Conservation (phyloP, 2,113 vertebrate genomes). For the Bambusicola thoracicus region DNA sequence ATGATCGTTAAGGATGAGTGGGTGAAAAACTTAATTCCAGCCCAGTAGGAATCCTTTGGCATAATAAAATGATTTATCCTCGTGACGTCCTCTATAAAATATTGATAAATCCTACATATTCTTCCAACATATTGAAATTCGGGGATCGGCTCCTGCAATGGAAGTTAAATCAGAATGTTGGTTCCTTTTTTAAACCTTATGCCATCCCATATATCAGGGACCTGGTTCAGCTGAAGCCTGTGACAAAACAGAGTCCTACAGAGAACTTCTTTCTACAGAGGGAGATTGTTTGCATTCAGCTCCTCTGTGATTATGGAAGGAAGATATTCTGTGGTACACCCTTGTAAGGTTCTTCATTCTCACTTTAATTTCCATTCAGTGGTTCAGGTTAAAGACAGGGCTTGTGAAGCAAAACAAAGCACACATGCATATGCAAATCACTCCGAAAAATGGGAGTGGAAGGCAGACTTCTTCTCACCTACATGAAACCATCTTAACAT, state of each 20-base stretch:
- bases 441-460: background rate
- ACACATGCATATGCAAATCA: background rate
- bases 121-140: background rate
- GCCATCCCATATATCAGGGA: background rate
- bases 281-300: fast-evolving
- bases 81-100: background rate
- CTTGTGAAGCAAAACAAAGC: background rate
- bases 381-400: background rate
- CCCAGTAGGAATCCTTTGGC: background rate
- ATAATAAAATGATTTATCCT: background rate
- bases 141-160: fast-evolving
- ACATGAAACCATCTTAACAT: background rate
- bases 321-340: background rate
- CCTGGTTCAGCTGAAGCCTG: background rate
- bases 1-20: background rate
- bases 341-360: background rate
- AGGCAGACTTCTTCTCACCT: background rate
- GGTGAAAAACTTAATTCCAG: background rate
- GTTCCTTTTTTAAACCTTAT: background rate
- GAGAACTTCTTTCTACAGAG: background rate
- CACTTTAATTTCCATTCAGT: background rate
- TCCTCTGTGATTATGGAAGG: fast-evolving
- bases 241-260: background rate
- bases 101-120: background rate
- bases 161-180: background rate